Evolutionary conservation across 2,888 invertebrate genomes (phyloP).

Genomic region (Chironomus riparius): DNA sequence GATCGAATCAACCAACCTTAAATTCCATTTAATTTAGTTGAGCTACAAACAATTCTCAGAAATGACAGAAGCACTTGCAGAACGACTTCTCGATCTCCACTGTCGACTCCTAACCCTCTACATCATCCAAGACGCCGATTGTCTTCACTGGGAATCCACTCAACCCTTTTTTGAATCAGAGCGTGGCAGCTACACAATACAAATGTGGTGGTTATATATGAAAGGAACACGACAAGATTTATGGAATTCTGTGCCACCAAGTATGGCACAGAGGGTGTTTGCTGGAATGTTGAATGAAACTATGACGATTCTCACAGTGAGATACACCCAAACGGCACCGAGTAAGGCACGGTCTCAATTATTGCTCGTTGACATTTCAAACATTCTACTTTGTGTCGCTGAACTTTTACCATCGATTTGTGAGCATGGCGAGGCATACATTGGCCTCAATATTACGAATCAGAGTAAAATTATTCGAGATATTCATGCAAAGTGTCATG

Average conservation of each 20-base stretch:
- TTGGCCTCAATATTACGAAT: slow-evolving; percentile 45
- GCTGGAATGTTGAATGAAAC: slow-evolving; percentile 81
- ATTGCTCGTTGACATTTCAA: slow-evolving; percentile 64
- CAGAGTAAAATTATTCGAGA: slow-evolving; percentile 66
- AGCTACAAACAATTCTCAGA: slow-evolving; percentile 69
- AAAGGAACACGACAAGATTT: slow-evolving; percentile 67
- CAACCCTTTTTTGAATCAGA: slow-evolving; percentile 60
- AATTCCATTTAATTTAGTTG: slow-evolving; percentile 35
- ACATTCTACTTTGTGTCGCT: slow-evolving; percentile 65
- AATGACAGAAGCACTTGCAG: slow-evolving; percentile 77
- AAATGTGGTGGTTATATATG: slow-evolving; percentile 22
- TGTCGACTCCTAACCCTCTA: slow-evolving; percentile 68
- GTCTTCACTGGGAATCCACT: slow-evolving; percentile 62
- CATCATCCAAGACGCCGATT: slow-evolving; percentile 72
- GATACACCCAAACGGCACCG: slow-evolving; percentile 69
- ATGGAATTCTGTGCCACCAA: slow-evolving; percentile 81
- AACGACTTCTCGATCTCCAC: slow-evolving; percentile 72
- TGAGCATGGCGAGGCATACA: slow-evolving; percentile 49
- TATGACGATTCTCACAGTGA: slow-evolving; percentile 65
- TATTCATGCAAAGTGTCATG: slow-evolving; percentile 73
- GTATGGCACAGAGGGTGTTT: slow-evolving; percentile 77
- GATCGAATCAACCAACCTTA: no score
- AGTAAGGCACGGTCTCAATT: slow-evolving; percentile 49
- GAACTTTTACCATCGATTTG: slow-evolving; percentile 64
- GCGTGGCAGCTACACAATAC: slow-evolving; percentile 65